Evolutionary conservation across 1,140 invertebrate species (phyloP), one percentile per base, ranked within the genome.

Genomic region (Drosophila trapezifrons): DNA sequence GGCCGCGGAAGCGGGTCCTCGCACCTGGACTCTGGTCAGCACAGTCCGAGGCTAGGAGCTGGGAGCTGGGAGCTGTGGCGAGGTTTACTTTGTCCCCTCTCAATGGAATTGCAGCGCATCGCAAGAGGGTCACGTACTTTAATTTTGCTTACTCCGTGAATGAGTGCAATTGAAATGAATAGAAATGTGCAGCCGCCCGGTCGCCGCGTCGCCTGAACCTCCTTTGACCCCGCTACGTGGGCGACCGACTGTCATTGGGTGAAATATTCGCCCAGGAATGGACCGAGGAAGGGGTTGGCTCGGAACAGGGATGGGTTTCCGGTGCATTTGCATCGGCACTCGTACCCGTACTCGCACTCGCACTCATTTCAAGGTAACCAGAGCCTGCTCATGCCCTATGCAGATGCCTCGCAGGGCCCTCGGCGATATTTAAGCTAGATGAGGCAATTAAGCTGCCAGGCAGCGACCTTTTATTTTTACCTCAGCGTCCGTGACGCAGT

Each of bases 121-220:
- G 60, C 71, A 66, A 70, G 66, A 80, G 79, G 83, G 79, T 74
- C 79, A 87, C 82, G 83, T 86, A 86, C 46, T 87, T 86, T 87
- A 82, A 86, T 86, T 86, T 86, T 63, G 79, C 83, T 87, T 79
- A 79, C 83, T 86, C 74, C 82, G 82, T 86, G 82, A 86, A 82
- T 78, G 83, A 87, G 82, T 69, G 76, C 82, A 86, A 82, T 84
- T 67, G 82, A 86, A 87, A 76, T 82, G 83, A 87, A 86, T 86
- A 76, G 71, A 87, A 86, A 82, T 79, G 79, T 64, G 69, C 56
- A 66, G 47, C 37, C n/a, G 38, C 51, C 13, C 42, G 45, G 12
- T 20, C n/a, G 46, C 38, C 32, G 46, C 47, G 54, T 35, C 38
- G 20, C 20, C 59, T 4, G 42, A 45, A 22, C n/a, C 37, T 32